A percentile compares a stretch with the other conserved stretches of the same genome.
These are phyloP conservation scores for Aegotheles bennettii DNA, from an alignment of 2,113 vertebrate species.

Conservation along the genomic window DNA sequence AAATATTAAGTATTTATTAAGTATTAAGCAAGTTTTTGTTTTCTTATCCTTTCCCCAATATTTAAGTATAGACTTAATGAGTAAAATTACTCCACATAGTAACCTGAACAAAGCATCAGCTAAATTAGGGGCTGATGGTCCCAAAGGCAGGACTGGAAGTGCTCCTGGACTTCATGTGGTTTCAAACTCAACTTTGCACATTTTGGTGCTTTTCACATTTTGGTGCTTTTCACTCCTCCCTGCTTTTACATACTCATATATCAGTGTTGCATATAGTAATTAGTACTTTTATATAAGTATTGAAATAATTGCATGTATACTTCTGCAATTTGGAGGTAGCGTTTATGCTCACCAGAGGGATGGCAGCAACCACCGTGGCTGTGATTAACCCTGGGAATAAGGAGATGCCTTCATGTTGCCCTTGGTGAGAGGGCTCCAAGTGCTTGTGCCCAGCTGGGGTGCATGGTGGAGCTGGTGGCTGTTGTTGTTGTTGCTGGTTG, in stretches of 20 bases:
- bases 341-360: background rate
- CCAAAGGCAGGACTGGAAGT: background rate
- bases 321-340: background rate
- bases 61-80: background rate
- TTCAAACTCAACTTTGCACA: background rate
- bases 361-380: rapidly evolving
- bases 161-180: background rate
- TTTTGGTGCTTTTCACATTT: background rate
- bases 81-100: background rate
- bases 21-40: background rate
- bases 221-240: background rate
- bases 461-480: background rate
- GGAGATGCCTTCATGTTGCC: background rate
- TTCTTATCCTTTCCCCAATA: background rate
- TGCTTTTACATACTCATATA: background rate
- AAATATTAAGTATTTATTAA: background rate
- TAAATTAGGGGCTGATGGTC: background rate
- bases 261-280: background rate
- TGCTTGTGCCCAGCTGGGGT: rapidly evolving
- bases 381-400: background rate
- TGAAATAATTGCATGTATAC: background rate
- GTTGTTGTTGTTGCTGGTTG: background rate
- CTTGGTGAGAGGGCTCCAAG: background rate
- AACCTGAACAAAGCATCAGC: background rate
- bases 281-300: background rate